Percentiles rank a stretch among this genome's conserved stretches.
Conservation (phyloP, 35 echinoderm and acorn worm genomes). For the Chiridota heheva region DNA sequence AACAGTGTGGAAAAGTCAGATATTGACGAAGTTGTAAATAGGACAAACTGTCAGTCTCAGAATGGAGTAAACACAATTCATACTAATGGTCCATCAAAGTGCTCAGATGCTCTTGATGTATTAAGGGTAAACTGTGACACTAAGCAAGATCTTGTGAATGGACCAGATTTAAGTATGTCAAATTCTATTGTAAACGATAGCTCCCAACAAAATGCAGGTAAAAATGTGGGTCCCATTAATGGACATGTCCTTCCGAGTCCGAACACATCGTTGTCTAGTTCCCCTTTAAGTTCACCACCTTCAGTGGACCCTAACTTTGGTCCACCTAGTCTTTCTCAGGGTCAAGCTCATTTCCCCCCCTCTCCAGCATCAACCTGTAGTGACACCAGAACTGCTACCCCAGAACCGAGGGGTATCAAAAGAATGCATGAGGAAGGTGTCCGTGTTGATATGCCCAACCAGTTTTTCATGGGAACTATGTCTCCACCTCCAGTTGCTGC, state of each 20-base stretch:
- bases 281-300: constrained; percentile 28
- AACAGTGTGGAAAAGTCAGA: no score
- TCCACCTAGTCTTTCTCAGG: neutral
- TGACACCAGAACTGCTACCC: neutral
- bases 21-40: no score
- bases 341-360: neutral
- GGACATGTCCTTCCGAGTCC: constrained; percentile 19
- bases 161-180: no score
- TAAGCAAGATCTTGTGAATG: no score
- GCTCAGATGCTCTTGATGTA: no score
- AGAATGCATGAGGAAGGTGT: constrained; percentile 19
- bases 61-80: no score
- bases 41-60: no score
- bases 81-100: no score
- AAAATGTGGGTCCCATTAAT: no score
- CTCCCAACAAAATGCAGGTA: no score
- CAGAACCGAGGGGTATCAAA: constrained; percentile 11
- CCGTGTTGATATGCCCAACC: constrained; percentile 34
- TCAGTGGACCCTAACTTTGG: constrained; percentile 8
- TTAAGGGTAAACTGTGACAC: no score
- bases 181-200: no score
- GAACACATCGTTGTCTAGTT: constrained; percentile 37
- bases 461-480: neutral
- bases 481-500: constrained; percentile 8
- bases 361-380: constrained; percentile 17